phyloP scores from a whole-genome alignment of 2,113 vertebrate species.

The Albula goreensis region DNA sequence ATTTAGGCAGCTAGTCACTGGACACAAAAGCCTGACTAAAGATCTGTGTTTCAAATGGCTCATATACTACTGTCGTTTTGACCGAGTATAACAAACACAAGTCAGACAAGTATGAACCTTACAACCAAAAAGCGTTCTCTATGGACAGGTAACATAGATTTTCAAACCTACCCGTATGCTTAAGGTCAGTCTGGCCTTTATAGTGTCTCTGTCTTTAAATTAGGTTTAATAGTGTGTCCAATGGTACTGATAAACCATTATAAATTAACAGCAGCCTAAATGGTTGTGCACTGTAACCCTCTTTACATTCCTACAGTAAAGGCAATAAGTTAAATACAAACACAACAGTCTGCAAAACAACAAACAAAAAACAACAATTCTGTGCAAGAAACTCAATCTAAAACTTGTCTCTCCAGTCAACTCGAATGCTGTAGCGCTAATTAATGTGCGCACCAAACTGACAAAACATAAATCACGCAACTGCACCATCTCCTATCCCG shows the following conservation, averaged over 20 bases:
- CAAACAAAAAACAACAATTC: slow-evolving; percentile 41
- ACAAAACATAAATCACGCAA: slow-evolving; percentile 64
- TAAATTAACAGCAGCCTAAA: slow-evolving; percentile 62
- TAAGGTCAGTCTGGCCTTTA: background rate
- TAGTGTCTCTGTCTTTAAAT: slow-evolving; percentile 57
- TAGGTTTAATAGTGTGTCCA: slow-evolving; percentile 65
- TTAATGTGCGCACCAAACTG: slow-evolving; percentile 53
- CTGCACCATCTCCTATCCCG: slow-evolving; percentile 54
- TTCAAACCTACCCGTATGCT: background rate
- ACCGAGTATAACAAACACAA: background rate
- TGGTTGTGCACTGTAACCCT: slow-evolving; percentile 69
- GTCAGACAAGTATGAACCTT: too few species aligned
- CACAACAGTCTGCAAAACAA: slow-evolving; percentile 64
- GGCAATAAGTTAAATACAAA: slow-evolving; percentile 79
- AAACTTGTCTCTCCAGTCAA: slow-evolving; percentile 63
- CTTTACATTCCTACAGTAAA: slow-evolving; percentile 85
- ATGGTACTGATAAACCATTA: slow-evolving; percentile 65
- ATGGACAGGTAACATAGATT: slow-evolving; percentile 55
- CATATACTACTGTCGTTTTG: too few species aligned
- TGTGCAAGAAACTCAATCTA: slow-evolving; percentile 60
- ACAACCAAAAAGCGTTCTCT: slow-evolving; percentile 55
- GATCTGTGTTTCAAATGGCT: too few species aligned
- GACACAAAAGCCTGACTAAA: too few species aligned
- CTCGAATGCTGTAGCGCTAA: slow-evolving; percentile 35
- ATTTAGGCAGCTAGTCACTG: background rate